These are phyloP conservation scores for Heliocidaris tuberculata DNA, from an alignment of 35 echinoderm and acorn worm genomes.

Conservation along the genomic window DNA sequence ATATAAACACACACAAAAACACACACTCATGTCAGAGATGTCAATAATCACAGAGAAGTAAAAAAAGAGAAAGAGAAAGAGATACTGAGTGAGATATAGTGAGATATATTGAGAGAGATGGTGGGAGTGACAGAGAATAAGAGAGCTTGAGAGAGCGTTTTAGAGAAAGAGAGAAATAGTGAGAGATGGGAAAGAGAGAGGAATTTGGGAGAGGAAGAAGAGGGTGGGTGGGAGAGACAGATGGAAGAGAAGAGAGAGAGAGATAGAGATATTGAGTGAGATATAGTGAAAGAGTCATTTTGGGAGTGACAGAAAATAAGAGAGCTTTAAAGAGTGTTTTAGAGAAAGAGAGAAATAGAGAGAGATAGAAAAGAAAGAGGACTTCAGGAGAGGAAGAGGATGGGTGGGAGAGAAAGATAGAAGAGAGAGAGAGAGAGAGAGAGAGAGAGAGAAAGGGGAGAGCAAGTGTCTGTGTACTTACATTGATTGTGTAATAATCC, in stretches of 20 bases:
- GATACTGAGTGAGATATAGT: too few species aligned
- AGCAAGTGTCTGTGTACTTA: conserved; percentile 46
- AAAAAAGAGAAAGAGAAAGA: too few species aligned
- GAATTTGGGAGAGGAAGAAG: neutral
- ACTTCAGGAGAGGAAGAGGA: neutral
- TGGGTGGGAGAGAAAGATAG: neutral
- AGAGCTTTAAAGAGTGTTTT: too few species aligned
- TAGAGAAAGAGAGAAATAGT: neutral
- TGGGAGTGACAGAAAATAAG: too few species aligned
- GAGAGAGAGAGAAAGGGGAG: neutral
- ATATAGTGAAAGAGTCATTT: neutral
- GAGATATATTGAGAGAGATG: too few species aligned
- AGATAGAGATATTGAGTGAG: neutral
- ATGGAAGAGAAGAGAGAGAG: neutral
- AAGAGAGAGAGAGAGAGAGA: neutral
- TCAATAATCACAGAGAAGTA: neutral
- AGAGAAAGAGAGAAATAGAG: neutral
- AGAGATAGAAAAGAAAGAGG: too few species aligned
- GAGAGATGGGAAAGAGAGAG: neutral
- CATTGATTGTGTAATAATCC: conserved; percentile 85
- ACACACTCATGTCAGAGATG: neutral
- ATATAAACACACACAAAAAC: neutral
- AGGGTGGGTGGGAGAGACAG: neutral
- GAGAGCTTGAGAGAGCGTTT: too few species aligned
- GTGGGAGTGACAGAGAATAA: too few species aligned